A percentile compares a stretch with the other conserved stretches of the same genome.
These are phyloP conservation scores for Euthynnus affinis DNA, from an alignment of 2,797 vertebrate species.

Conservation along the genomic window DNA sequence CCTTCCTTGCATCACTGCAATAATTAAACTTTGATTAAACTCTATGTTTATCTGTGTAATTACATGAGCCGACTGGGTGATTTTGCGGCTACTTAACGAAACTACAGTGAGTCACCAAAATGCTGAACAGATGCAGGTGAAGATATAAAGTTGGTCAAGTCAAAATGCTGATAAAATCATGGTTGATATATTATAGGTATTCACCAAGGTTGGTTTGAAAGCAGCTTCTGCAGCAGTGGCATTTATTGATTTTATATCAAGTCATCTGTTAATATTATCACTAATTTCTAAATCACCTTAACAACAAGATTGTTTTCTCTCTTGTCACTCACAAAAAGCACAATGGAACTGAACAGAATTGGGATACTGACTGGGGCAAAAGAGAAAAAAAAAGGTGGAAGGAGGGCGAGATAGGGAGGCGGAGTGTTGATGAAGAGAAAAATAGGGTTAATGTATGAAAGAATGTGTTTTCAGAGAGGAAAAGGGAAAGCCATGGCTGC, in stretches of 20 bases:
- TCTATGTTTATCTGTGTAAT: background rate
- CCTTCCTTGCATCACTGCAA: background rate
- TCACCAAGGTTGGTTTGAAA: conserved; percentile 1
- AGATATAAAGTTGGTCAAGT: background rate
- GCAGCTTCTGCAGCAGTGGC: background rate
- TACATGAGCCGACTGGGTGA: background rate
- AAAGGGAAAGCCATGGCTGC: conserved; percentile 74
- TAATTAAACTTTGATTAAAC: background rate
- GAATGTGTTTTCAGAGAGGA: conserved; percentile 71
- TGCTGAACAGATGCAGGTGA: background rate
- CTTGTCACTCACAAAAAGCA: conserved; percentile 17
- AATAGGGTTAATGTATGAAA: conserved; percentile 82
- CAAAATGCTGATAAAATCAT: background rate
- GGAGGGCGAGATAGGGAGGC: conserved; percentile 39
- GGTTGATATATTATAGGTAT: no score
- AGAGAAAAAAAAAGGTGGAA: conserved; percentile 25
- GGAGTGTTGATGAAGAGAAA: conserved; percentile 68
- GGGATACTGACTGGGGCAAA: conserved; percentile 14
- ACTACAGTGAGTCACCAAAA: background rate
- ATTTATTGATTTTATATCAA: conserved; percentile 16
- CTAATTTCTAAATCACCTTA: conserved; percentile 44
- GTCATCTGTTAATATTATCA: conserved; percentile 24
- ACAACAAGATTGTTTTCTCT: conserved; percentile 13
- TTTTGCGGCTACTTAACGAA: background rate
- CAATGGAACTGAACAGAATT: conserved; percentile 15